Evolutionary conservation across 2,113 vertebrate species (phyloP).

Genomic region (Datnioides undecimradiatus): DNA sequence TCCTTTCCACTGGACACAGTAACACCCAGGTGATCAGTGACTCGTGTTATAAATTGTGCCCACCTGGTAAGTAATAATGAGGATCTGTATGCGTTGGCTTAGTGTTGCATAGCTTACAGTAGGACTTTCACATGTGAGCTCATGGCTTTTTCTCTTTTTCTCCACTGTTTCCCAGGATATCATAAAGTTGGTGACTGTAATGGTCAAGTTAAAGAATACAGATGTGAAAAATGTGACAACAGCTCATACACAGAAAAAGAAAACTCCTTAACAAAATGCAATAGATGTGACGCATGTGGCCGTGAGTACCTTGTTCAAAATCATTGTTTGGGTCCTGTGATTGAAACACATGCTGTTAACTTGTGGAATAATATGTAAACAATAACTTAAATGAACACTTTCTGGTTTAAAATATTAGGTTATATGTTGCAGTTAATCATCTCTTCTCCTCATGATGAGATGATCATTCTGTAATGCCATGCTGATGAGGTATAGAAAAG

Average conservation of each 20-base stretch:
- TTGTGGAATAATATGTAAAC: background rate
- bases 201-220: fast-evolving
- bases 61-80: constrained; percentile 43
- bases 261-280: fast-evolving
- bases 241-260: fast-evolving
- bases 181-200: fast-evolving
- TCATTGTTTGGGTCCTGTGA: background rate
- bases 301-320: constrained; percentile 47
- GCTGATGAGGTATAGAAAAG: background rate
- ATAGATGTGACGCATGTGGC: fast-evolving
- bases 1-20: constrained; percentile 23
- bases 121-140: background rate
- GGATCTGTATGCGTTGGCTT: background rate
- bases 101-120: background rate
- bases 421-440: background rate
- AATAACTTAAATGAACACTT: background rate
- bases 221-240: background rate
- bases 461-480: background rate
- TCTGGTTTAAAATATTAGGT: background rate
- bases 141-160: background rate
- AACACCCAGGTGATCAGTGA: fast-evolving
- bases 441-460: background rate
- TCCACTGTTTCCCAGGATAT: constrained; percentile 32
- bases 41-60: background rate
- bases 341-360: background rate